Percentiles rank a stretch among this genome's conserved stretches.
These are phyloP conservation scores for Hemichromis elongatus DNA, from an alignment of 2,113 vertebrate genomes.

Conservation along the genomic window DNA sequence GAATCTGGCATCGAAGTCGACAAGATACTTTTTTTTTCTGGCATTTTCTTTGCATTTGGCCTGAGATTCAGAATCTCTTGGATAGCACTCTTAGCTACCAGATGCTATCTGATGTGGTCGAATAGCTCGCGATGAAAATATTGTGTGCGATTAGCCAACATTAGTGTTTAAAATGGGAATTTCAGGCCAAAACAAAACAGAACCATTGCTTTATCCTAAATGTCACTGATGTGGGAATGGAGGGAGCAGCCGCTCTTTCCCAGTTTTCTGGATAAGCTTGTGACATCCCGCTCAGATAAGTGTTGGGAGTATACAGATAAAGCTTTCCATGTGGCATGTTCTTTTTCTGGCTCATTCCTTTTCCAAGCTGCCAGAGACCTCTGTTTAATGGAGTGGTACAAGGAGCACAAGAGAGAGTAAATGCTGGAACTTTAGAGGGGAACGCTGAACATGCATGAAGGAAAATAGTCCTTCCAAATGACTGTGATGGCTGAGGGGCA, in stretches of 20 bases:
- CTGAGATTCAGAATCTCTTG: slow-evolving; percentile 13
- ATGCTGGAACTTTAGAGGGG: not conserved
- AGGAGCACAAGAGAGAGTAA: slow-evolving; percentile 21
- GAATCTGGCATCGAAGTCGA: slow-evolving; percentile 12
- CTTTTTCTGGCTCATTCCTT: slow-evolving; percentile 33
- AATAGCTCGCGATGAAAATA: slow-evolving; percentile 13
- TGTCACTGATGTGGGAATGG: slow-evolving; percentile 4
- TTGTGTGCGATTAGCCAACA: slow-evolving; percentile 11
- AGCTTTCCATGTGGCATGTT: slow-evolving; percentile 52
- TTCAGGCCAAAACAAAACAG: not conserved
- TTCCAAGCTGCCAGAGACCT: slow-evolving; percentile 22
- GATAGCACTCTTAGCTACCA: not conserved
- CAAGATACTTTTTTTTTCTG: not conserved
- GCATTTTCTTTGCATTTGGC: slow-evolving; percentile 15
- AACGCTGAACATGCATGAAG: slow-evolving; percentile 37
- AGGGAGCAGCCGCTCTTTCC: slow-evolving; percentile 4
- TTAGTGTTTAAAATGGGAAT: not conserved
- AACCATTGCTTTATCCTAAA: not conserved
- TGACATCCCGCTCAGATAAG: slow-evolving; percentile 42
- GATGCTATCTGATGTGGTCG: slow-evolving; percentile 7
- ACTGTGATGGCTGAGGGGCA: slow-evolving; percentile 19
- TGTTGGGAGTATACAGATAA: slow-evolving; percentile 42
- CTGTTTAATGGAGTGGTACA: slow-evolving; percentile 39
- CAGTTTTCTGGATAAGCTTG: slow-evolving; percentile 25
- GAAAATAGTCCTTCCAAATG: slow-evolving; percentile 54